Evolutionary conservation across 2,113 vertebrate genomes (phyloP).

Genomic region (Centropus bengalensis): DNA sequence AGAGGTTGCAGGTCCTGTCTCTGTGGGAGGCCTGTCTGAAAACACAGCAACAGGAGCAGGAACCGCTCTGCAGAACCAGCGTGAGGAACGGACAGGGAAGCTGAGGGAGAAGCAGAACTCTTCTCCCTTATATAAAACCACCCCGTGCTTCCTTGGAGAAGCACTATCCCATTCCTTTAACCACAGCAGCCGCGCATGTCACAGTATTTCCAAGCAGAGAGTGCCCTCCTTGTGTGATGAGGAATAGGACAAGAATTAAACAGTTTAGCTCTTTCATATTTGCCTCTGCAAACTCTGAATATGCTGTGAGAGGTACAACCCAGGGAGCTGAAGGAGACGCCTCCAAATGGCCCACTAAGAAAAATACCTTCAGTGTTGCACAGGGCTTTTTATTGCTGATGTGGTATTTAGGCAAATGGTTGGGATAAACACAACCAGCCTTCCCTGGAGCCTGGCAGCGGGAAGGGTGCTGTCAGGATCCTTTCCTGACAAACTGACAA

Average conservation of each 20-base stretch:
- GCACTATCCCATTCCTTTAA: neutral
- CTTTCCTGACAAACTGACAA: neutral
- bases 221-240: neutral
- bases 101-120: neutral
- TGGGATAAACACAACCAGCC: neutral
- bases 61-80: neutral
- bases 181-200: neutral
- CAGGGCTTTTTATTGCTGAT: slow-evolving; percentile 11
- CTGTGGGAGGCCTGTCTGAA: slow-evolving; percentile 55
- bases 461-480: neutral
- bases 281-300: neutral
- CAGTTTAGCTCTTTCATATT: neutral
- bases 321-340: neutral
- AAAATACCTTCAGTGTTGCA: neutral
- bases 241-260: neutral
- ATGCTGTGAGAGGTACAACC: fast-evolving
- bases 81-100: neutral
- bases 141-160: neutral
- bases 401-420: slow-evolving; percentile 30
- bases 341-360: slow-evolving; percentile 29
- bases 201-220: neutral
- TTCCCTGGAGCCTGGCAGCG: neutral
- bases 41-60: neutral
- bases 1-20: slow-evolving; percentile 34
- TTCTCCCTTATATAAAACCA: neutral